Conservation (phyloP, 1,140 invertebrate species). For the Drosophila sucinea region DNA sequence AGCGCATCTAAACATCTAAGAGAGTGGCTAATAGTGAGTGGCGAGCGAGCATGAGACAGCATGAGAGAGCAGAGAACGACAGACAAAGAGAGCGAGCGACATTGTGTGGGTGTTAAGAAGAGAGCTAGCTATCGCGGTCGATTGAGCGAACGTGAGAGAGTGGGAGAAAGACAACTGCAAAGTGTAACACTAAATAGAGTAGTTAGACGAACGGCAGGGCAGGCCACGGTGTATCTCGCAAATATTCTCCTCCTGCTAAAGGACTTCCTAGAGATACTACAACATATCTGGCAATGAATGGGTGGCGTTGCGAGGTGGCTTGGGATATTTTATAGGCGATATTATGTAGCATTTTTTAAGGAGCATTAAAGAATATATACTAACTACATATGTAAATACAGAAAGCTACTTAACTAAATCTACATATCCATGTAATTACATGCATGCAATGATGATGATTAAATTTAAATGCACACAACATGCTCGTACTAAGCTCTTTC, state of each 20-base stretch:
- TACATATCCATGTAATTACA: background rate
- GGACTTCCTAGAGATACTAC: background rate
- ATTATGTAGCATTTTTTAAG: background rate
- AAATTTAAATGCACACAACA: too few relatives aligned
- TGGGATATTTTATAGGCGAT: background rate
- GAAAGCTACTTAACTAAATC: background rate
- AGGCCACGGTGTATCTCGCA: too few relatives aligned
- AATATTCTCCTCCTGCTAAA: background rate
- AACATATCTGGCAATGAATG: background rate
- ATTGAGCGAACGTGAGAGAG: background rate
- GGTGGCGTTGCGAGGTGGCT: background rate
- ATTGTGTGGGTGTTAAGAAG: background rate
- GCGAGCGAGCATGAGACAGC: background rate
- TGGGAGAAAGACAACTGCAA: background rate
- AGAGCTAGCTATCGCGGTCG: background rate
- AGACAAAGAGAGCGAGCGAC: background rate
- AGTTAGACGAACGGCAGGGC: background rate
- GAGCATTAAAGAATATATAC: background rate
- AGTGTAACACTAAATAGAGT: background rate
- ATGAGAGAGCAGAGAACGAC: background rate
- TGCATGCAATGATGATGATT: too few relatives aligned
- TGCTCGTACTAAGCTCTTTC: too few relatives aligned
- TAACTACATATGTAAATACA: background rate
- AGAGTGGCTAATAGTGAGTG: background rate
- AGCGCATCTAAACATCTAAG: conserved; percentile 7